These are phyloP conservation scores for Lithophane ornitopus DNA, from an alignment of 2,888 invertebrate species.

Conservation along the genomic window DNA sequence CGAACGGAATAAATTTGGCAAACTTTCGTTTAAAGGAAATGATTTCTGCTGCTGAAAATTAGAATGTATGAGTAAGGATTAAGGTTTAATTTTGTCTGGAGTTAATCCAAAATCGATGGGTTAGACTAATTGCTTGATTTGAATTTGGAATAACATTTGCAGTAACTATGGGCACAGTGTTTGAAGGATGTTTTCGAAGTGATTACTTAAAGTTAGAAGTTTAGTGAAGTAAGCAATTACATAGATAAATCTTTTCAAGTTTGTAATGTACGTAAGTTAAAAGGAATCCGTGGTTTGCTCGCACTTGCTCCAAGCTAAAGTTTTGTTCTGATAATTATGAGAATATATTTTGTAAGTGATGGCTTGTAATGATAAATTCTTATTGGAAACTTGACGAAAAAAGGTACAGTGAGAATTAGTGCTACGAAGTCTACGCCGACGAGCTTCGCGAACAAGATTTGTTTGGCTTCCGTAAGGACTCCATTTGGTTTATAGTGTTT, in stretches of 20 bases:
- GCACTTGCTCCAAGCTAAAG: neutral
- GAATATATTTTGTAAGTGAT: neutral
- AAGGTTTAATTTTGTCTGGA: conserved; percentile 60
- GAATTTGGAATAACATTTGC: conserved; percentile 70
- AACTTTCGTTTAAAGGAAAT: conserved; percentile 27
- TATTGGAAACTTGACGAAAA: neutral
- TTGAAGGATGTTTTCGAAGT: conserved; percentile 44
- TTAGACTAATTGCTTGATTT: conserved; percentile 80
- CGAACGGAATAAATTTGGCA: conserved; percentile 27
- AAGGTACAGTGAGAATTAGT: too few species aligned
- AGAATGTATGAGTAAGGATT: conserved; percentile 23
- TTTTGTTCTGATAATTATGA: neutral
- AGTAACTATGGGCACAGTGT: conserved; percentile 36
- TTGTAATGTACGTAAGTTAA: neutral
- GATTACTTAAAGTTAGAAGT: conserved; percentile 27
- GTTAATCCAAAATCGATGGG: conserved; percentile 56
- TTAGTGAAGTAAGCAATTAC: conserved; percentile 29
- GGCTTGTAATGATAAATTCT: neutral
- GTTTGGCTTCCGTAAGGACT: neutral
- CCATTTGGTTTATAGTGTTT: neutral
- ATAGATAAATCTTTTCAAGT: conserved; percentile 7
- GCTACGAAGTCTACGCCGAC: conserved; percentile 16
- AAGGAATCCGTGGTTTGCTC: neutral
- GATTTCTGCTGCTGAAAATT: conserved; percentile 32
- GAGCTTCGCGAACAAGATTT: neutral